Percentiles rank a stretch among this genome's conserved stretches.
Conservation (phyloP, 1,140 invertebrate genomes). For the Papilio helenus region DNA sequence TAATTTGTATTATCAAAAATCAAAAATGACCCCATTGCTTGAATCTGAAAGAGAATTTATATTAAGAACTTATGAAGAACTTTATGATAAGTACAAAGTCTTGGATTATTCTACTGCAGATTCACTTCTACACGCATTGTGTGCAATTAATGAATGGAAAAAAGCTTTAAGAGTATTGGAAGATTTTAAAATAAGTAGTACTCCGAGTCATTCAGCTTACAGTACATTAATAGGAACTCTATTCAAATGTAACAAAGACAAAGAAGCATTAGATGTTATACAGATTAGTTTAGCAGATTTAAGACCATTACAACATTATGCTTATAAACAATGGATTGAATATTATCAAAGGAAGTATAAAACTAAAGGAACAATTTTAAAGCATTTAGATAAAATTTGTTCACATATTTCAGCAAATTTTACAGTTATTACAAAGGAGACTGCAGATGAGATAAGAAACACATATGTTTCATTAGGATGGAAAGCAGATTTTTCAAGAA, state of each 20-base stretch:
- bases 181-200: slow-evolving; percentile 79
- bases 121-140: slow-evolving; percentile 84
- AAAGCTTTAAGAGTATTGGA: slow-evolving; percentile 84
- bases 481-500: slow-evolving; percentile 54
- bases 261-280: slow-evolving; percentile 83
- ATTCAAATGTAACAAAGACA: slow-evolving; percentile 83
- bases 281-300: slow-evolving; percentile 67
- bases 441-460: slow-evolving; percentile 59
- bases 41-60: slow-evolving; percentile 83
- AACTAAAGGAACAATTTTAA: slow-evolving; percentile 65
- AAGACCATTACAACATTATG: slow-evolving; percentile 51
- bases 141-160: slow-evolving; percentile 85
- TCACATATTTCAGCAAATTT: slow-evolving; percentile 70
- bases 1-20: slow-evolving; percentile 77
- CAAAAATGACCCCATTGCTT: slow-evolving; percentile 65
- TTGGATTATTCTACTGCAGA: slow-evolving; percentile 84
- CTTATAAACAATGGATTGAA: slow-evolving; percentile 76
- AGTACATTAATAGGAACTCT: slow-evolving; percentile 81
- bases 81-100: slow-evolving; percentile 83
- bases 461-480: slow-evolving; percentile 65
- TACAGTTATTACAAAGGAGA: slow-evolving; percentile 53
- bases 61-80: slow-evolving; percentile 78
- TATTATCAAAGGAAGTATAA: slow-evolving; percentile 77
- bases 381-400: slow-evolving; percentile 80
- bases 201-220: slow-evolving; percentile 66